Evolutionary conservation across 2,888 invertebrate genomes (phyloP).

Genomic region (Hirtodrosophila alboralis): DNA sequence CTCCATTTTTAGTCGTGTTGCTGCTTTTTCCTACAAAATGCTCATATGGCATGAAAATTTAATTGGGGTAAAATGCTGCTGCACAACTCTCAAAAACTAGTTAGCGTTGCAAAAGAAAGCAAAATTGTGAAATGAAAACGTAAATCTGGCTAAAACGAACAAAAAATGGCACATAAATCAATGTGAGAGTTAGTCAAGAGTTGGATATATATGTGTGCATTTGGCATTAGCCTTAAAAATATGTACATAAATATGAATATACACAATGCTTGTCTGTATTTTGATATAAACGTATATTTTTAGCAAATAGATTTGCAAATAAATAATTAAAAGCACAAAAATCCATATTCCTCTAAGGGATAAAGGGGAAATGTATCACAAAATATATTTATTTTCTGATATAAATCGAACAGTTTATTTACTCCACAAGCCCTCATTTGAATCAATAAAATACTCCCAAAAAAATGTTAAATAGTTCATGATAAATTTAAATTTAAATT

Average conservation of each 20-base stretch:
- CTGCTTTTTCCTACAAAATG: conserved; percentile 52
- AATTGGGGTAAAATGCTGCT: conserved; percentile 73
- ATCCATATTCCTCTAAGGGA: too few relatives aligned
- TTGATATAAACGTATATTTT: too few relatives aligned
- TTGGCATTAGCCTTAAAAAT: conserved; percentile 63
- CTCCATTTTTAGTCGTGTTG: conserved; percentile 27
- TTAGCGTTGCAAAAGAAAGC: conserved; percentile 52
- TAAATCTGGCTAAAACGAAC: conserved; percentile 12
- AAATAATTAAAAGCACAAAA: too few relatives aligned
- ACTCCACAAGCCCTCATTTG: too few relatives aligned
- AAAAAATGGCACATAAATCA: conserved; percentile 67
- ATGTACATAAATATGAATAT: conserved; percentile 18
- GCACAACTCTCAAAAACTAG: conserved; percentile 71
- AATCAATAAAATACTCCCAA: too few relatives aligned
- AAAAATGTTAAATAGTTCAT: too few relatives aligned
- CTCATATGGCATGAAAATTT: conserved; percentile 75
- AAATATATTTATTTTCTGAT: too few relatives aligned
- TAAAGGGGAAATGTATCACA: too few relatives aligned
- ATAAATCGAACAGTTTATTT: too few relatives aligned
- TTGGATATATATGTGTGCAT: conserved; percentile 73
- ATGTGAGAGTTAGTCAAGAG: conserved; percentile 46
- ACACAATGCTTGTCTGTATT: neutral
- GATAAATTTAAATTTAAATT: too few relatives aligned
- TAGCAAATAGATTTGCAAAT: too few relatives aligned
- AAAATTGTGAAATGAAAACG: conserved; percentile 14